These are phyloP conservation scores for Pseudolaguvia tuberculata DNA, from an alignment of 2,113 vertebrate species.

Conservation along the genomic window DNA sequence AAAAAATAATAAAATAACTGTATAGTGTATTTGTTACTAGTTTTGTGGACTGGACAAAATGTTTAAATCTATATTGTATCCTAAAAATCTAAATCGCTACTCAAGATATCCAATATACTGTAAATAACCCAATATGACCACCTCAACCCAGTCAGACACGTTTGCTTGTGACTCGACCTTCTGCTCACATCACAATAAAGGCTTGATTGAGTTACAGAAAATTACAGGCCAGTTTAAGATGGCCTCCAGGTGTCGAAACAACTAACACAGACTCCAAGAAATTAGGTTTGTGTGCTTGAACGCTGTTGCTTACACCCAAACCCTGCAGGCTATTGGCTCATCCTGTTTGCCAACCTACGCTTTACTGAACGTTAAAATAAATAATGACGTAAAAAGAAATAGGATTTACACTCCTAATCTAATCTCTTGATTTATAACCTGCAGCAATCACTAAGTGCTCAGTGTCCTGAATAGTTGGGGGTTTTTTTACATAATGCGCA, in stretches of 20 bases:
- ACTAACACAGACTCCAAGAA: slow-evolving; percentile 33
- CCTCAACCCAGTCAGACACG: background rate
- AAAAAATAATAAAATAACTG: no score
- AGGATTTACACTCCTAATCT: slow-evolving; percentile 42
- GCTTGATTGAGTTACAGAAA: slow-evolving; percentile 39
- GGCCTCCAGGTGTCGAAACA: slow-evolving; percentile 29
- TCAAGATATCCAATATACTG: slow-evolving; percentile 1
- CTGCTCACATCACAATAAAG: slow-evolving; percentile 37
- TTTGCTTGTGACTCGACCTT: slow-evolving; percentile 10
- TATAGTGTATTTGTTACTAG: background rate
- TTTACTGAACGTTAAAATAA: slow-evolving; percentile 32
- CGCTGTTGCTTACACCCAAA: slow-evolving; percentile 31
- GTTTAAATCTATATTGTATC: background rate
- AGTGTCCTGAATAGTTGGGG: background rate
- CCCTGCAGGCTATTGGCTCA: slow-evolving; percentile 20
- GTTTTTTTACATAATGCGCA: slow-evolving; percentile 6
- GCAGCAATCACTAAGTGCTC: slow-evolving; percentile 38
- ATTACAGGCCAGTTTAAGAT: slow-evolving; percentile 25
- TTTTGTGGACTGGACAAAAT: background rate
- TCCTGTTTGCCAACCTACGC: slow-evolving; percentile 24
- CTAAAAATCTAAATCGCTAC: background rate
- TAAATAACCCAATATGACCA: slow-evolving; percentile 2
- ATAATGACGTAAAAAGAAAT: slow-evolving; percentile 28
- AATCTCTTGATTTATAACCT: slow-evolving; percentile 31
- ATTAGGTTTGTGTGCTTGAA: slow-evolving; percentile 37